Conservation (phyloP, 2,797 vertebrate species). For the Enteromius paludinosus region DNA sequence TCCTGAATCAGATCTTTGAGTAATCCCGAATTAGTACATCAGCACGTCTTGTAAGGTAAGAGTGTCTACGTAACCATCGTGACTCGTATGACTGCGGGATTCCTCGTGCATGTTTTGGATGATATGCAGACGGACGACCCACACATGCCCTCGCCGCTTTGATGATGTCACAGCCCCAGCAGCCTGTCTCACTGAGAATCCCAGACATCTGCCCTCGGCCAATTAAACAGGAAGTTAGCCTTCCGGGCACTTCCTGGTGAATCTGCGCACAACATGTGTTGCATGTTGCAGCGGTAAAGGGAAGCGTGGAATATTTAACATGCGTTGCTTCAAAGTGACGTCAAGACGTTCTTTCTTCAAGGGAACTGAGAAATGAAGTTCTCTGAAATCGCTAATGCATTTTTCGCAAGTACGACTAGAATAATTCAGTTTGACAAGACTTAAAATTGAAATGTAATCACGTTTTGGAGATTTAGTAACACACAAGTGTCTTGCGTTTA, state of each 20-base stretch:
- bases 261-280: constrained; percentile 39
- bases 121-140: constrained; percentile 55
- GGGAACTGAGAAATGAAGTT: constrained; percentile 15
- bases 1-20: constrained; percentile 43
- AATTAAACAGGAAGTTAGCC: constrained; percentile 60
- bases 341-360: not conserved
- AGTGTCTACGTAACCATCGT: constrained; percentile 33
- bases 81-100: constrained; percentile 40
- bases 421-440: not conserved
- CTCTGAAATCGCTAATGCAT: constrained; percentile 14
- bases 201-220: constrained; percentile 57
- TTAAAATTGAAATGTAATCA: not conserved
- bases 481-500: not conserved
- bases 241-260: constrained; percentile 53
- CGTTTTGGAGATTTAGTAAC: not conserved
- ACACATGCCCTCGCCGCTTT: constrained; percentile 43
- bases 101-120: constrained; percentile 44
- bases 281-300: constrained; percentile 2
- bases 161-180: constrained; percentile 56
- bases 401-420: not conserved
- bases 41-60: constrained; percentile 17
- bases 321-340: constrained; percentile 8
- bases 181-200: constrained; percentile 47
- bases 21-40: constrained; percentile 30
- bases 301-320: constrained; percentile 3